phyloP scores from a whole-genome alignment of 2,888 invertebrate genomes.

The Xestobium rufovillosum region DNA sequence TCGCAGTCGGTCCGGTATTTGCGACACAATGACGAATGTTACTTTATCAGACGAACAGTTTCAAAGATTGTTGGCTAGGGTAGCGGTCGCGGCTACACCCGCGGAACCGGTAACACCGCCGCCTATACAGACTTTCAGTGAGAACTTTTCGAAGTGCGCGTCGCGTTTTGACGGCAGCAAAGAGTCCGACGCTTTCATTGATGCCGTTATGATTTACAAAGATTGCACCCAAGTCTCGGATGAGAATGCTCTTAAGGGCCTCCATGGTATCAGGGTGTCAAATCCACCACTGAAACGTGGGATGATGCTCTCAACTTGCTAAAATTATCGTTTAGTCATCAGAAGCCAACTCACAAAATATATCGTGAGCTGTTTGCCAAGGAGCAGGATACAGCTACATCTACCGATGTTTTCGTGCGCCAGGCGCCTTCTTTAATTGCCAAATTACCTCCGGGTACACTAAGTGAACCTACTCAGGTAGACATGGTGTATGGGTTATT shows the following conservation, averaged over 20 bases:
- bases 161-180: slow-evolving; percentile 11
- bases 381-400: slow-evolving; percentile 6
- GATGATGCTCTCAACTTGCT: slow-evolving; percentile 12
- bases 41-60: no score
- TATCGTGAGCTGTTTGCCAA: slow-evolving; percentile 11
- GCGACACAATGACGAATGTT: no score
- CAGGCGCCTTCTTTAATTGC: slow-evolving; percentile 1
- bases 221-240: slow-evolving; percentile 17
- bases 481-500: slow-evolving; percentile 6
- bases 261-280: slow-evolving; percentile 20
- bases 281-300: slow-evolving; percentile 10
- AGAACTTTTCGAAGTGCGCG: no score
- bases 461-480: background rate
- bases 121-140: no score
- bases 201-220: slow-evolving; percentile 15
- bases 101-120: no score
- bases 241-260: slow-evolving; percentile 16
- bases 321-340: slow-evolving; percentile 7
- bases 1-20: no score
- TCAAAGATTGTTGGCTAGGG: no score
- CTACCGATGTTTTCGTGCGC: slow-evolving; percentile 5
- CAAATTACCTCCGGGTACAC: background rate
- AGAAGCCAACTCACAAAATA: slow-evolving; percentile 14
- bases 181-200: slow-evolving; percentile 18
- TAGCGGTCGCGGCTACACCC: no score